A percentile compares a stretch with the other conserved stretches of the same genome.
Conservation (phyloP, 1,140 invertebrate genomes). For the Trichonephila clavipes region DNA sequence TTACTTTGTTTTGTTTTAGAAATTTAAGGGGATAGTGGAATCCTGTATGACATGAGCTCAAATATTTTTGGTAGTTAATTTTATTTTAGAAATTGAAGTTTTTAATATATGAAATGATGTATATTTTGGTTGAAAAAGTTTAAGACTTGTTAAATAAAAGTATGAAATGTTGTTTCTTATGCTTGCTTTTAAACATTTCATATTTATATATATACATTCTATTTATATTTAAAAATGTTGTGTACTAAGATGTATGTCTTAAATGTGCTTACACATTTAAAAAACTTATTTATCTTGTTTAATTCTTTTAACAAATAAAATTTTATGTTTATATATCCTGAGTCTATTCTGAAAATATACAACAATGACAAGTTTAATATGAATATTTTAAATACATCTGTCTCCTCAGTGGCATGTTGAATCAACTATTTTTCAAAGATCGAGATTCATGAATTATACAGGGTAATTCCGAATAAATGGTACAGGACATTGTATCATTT, state of each 20-base stretch:
- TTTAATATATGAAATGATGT: slow-evolving; percentile 2
- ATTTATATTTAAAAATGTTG: background rate
- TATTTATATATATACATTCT: slow-evolving; percentile 25
- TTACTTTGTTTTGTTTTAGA: background rate
- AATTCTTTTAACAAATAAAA: slow-evolving; percentile 27
- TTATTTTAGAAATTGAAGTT: background rate
- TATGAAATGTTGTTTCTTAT: background rate
- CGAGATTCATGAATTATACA: too few relatives aligned
- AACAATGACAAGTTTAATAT: too few relatives aligned
- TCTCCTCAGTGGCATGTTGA: too few relatives aligned
- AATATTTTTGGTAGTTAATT: background rate
- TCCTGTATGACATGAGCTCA: slow-evolving; percentile 18
- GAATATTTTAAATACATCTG: too few relatives aligned
- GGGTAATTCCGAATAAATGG: too few relatives aligned
- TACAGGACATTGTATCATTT: too few relatives aligned
- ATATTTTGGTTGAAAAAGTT: background rate
- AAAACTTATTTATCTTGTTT: background rate
- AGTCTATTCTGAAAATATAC: too few relatives aligned
- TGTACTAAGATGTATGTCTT: background rate
- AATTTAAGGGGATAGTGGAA: background rate
- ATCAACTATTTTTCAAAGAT: too few relatives aligned
- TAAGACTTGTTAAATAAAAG: background rate
- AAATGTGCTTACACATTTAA: background rate
- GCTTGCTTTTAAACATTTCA: slow-evolving; percentile 19
- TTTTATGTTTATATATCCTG: background rate